phyloP scores from a whole-genome alignment of 2,797 vertebrate genomes.

The Eupleurogrammus muticus region DNA sequence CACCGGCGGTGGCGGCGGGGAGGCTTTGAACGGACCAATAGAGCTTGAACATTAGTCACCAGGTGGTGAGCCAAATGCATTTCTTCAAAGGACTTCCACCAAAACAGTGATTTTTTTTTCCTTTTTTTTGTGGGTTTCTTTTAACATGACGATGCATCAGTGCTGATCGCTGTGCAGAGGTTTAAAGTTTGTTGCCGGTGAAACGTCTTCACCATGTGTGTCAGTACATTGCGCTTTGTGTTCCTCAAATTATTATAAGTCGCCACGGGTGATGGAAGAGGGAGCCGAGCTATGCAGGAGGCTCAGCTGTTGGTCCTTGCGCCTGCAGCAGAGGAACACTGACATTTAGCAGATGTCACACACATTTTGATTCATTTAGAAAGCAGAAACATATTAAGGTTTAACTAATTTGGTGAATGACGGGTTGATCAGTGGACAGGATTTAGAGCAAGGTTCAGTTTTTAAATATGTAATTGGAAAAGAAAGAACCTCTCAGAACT shows the following conservation, averaged over 20 bases:
- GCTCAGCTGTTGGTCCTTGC: constrained; percentile 65
- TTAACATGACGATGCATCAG: constrained; percentile 25
- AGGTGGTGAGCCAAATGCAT: constrained; percentile 62
- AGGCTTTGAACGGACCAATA: constrained; percentile 73
- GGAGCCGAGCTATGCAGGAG: constrained; percentile 55
- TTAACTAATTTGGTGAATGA: background rate
- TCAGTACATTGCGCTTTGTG: constrained; percentile 34
- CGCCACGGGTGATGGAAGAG: constrained; percentile 61
- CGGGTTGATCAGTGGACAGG: background rate
- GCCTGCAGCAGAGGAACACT: constrained; percentile 21
- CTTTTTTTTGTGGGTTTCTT: constrained; percentile 17
- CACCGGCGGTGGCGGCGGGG: constrained; percentile 28
- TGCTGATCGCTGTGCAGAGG: constrained; percentile 30
- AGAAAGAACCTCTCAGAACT: background rate
- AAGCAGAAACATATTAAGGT: constrained; percentile 27
- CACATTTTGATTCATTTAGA: background rate
- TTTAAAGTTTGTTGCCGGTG: constrained; percentile 7
- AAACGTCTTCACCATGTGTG: background rate
- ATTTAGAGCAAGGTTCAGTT: background rate
- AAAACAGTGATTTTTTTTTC: constrained; percentile 64
- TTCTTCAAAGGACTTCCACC: constrained; percentile 64
- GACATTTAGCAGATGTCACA: constrained; percentile 64
- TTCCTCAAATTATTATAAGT: constrained; percentile 57
- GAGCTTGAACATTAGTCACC: constrained; percentile 50
- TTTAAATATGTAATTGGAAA: background rate